Percentiles rank a stretch among this genome's conserved stretches.
phyloP scores from a whole-genome alignment of 2,888 invertebrate genomes.

The Leistus spinibarbis region DNA sequence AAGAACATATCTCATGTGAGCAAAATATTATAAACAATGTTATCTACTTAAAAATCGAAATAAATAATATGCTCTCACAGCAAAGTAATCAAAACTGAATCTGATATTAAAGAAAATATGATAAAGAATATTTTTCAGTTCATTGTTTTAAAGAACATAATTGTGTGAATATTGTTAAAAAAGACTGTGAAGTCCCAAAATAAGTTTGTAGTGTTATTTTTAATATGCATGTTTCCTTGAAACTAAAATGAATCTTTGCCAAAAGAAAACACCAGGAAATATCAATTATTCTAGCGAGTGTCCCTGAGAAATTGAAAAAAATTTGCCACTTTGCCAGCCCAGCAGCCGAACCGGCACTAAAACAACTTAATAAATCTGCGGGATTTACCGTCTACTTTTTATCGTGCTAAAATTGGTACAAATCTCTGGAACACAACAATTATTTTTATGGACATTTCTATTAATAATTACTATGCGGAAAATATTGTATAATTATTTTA shows the following conservation, averaged over 20 bases:
- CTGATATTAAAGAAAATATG: too few relatives aligned
- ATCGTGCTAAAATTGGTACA: too few relatives aligned
- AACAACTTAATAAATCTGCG: background rate
- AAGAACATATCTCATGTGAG: too few relatives aligned
- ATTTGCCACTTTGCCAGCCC: constrained; percentile 9
- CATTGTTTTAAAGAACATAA: background rate
- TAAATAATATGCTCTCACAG: background rate
- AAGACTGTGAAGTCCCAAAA: background rate
- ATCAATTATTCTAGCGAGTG: constrained; percentile 16
- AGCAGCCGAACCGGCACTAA: background rate
- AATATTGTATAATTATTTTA: too few relatives aligned
- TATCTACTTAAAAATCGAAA: background rate
- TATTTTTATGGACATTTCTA: too few relatives aligned
- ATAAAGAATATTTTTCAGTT: too few relatives aligned
- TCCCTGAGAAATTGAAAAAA: constrained; percentile 19
- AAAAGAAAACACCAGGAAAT: constrained; percentile 4
- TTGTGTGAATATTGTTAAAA: background rate
- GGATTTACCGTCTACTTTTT: background rate
- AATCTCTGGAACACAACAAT: too few relatives aligned
- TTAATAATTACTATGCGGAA: too few relatives aligned
- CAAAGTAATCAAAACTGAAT: too few relatives aligned
- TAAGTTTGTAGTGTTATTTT: background rate
- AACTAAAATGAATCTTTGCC: constrained; percentile 12
- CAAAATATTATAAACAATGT: background rate
- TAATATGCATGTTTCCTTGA: background rate